Percentiles rank a stretch among this genome's conserved stretches.
These are phyloP conservation scores for Anthophora plumipes DNA, from an alignment of 2,888 invertebrate genomes.

Conservation along the genomic window DNA sequence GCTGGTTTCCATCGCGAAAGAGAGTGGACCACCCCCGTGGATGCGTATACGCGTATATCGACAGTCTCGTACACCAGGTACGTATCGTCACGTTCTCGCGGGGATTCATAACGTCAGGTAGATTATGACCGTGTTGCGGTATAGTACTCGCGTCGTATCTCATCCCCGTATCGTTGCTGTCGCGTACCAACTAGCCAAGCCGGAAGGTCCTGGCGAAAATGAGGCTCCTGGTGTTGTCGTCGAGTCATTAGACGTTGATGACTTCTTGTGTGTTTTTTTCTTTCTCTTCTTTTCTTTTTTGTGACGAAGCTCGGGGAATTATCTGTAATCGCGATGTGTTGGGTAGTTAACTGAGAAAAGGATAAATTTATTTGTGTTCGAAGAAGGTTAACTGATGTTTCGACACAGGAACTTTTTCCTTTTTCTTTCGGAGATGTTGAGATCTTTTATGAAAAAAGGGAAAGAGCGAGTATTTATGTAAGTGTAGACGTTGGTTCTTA, in stretches of 20 bases:
- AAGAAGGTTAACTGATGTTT: background rate
- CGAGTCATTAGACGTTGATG: background rate
- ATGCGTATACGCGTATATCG: constrained; percentile 42
- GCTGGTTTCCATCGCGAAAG: constrained; percentile 63
- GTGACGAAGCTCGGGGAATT: background rate
- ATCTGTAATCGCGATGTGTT: background rate
- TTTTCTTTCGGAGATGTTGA: background rate
- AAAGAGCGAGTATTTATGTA: background rate
- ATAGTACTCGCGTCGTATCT: constrained; percentile 76
- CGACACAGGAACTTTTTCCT: background rate
- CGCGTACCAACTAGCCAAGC: background rate
- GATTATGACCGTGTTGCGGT: constrained; percentile 71
- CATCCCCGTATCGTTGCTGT: constrained; percentile 71
- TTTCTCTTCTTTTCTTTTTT: no score
- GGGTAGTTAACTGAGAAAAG: background rate
- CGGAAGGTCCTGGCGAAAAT: constrained; percentile 10
- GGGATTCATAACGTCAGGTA: constrained; percentile 76
- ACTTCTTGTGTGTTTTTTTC: background rate
- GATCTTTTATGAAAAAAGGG: background rate
- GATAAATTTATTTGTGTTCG: background rate
- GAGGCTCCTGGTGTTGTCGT: background rate
- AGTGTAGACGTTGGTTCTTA: no score
- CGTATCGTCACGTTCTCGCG: constrained; percentile 55
- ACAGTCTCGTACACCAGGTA: constrained; percentile 53
- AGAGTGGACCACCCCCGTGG: constrained; percentile 77